Conservation (phyloP, 2,888 invertebrate species). For the Drosophila trichaetosa region DNA sequence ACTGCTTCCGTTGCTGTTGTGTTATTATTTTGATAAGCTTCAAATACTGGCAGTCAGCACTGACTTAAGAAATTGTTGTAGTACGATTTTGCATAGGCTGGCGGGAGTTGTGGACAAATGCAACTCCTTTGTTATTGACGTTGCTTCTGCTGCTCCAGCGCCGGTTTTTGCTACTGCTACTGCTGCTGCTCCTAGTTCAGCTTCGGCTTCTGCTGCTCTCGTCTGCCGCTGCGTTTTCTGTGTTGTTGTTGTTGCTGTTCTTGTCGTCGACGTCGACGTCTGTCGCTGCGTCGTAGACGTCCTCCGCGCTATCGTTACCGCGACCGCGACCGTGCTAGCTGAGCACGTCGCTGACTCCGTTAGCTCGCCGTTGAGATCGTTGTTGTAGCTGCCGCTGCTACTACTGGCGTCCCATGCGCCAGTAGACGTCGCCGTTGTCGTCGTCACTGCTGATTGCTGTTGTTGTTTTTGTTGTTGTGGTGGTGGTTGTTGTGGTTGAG, state of each 20-base stretch:
- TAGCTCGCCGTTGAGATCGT: constrained; percentile 71
- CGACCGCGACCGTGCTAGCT: constrained; percentile 57
- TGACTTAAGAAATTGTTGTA: constrained; percentile 36
- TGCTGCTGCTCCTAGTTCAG: not conserved
- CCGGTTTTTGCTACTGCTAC: not conserved
- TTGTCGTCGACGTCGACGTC: not conserved
- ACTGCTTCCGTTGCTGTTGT: constrained; percentile 4
- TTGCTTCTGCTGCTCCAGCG: constrained; percentile 13
- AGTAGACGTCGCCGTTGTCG: constrained; percentile 21
- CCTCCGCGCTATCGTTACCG: constrained; percentile 67
- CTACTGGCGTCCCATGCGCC: constrained; percentile 51
- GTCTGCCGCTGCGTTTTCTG: constrained; percentile 49
- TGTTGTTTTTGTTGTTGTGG: not conserved
- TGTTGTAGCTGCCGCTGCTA: constrained; percentile 48
- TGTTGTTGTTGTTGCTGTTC: not conserved
- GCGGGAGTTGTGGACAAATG: constrained; percentile 42
- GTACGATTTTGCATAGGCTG: constrained; percentile 40
- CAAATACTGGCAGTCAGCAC: constrained; percentile 37
- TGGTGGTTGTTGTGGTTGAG: constrained; percentile 1
- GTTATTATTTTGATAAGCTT: constrained; percentile 19
- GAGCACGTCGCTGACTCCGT: constrained; percentile 61
- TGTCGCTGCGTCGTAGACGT: constrained; percentile 47
- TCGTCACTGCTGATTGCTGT: constrained; percentile 6
- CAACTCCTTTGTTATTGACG: constrained; percentile 54
- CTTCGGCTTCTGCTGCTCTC: constrained; percentile 24